Base-by-base conservation (phyloP, 2,797 vertebrate species). In the Pseudocheirus occidentalis region DNA sequence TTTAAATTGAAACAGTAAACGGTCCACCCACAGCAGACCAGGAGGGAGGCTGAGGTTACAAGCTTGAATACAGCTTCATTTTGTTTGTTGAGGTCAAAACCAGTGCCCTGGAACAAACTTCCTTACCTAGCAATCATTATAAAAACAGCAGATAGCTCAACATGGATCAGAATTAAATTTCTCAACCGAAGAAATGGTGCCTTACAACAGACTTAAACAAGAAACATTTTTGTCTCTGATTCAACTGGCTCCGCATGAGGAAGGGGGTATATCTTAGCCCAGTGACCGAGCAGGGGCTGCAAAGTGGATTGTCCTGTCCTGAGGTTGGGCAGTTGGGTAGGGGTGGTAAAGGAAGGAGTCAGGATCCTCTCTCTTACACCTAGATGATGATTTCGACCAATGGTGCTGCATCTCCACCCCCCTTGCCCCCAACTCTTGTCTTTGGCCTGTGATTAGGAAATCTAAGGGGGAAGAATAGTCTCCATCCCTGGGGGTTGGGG, bases 131-230 rank as follows among this genome's bases (percentile, higher is more conserved):
- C n/a, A n/a, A n/a, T n/a, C n/a, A n/a, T n/a, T n/a, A n/a, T 11
- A 90, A 93, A 97, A 98, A 94, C 91, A 97, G 40, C 7, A 90
- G 96, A 91, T 12, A 93, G 7, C 91, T 55, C 95, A 97, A 97
- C 94, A 66, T 57, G 1, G 46, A 97, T 94, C 21, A 55, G 24
- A 93, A 73, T 92, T 73, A 16, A 46, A 27, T 89, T 97, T 57
- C 46, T 14, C 55, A 97, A 96, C 62, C 31, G 97, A 24, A 18
- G 55, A 96, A 97, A 96, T 27, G 40, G 92, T 62, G 54, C 66
- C 62, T 73, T 90, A 18, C 18, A 56, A 21, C 11, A 87, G 92
- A 10, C 95, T 50, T 97, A 81, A 73, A 57, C 24, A 57, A 3
- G 2, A 46, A 81, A 46, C 10, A 3, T 81, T 16, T 34, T 21